A percentile compares a stretch with the other conserved stretches of the same genome.
These are phyloP conservation scores for Halcyon chelicuti DNA, from an alignment of 2,797 vertebrate species.

Conservation along the genomic window DNA sequence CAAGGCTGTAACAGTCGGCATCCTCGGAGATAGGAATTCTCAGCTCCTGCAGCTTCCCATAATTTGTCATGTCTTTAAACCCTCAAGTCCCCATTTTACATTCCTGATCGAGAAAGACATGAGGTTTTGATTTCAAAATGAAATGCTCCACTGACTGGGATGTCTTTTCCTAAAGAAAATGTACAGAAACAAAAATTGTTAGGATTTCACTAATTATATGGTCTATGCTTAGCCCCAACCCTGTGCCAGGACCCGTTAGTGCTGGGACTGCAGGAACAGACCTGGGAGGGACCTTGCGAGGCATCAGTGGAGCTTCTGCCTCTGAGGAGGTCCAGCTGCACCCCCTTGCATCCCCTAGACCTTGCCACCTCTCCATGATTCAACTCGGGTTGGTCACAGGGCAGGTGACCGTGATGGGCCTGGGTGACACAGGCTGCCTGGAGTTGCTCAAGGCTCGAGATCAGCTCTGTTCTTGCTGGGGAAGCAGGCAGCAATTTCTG, in stretches of 20 bases:
- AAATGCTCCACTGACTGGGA: not conserved
- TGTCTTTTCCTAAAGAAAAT: not conserved
- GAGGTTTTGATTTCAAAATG: conserved; percentile 21
- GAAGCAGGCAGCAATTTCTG: not conserved
- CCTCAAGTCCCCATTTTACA: conserved; percentile 20
- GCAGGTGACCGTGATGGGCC: not conserved
- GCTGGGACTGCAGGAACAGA: not conserved
- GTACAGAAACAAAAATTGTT: not conserved
- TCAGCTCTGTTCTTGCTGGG: not conserved
- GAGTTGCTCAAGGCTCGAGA: not conserved
- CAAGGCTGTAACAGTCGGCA: conserved; percentile 29
- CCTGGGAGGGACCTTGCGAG: not conserved
- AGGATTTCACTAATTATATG: not conserved
- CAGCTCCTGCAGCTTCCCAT: conserved; percentile 46
- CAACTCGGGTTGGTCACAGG: not conserved
- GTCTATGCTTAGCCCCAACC: not conserved
- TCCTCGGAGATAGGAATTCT: conserved; percentile 60
- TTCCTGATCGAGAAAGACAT: not conserved
- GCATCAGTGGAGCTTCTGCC: not conserved
- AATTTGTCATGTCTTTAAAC: conserved; percentile 58
- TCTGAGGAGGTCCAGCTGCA: not conserved
- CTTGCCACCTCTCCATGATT: not conserved
- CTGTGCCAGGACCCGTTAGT: not conserved
- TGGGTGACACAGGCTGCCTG: not conserved
- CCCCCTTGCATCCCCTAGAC: not conserved